Conservation (phyloP, 2,888 invertebrate genomes). For the Eulithis testata region DNA sequence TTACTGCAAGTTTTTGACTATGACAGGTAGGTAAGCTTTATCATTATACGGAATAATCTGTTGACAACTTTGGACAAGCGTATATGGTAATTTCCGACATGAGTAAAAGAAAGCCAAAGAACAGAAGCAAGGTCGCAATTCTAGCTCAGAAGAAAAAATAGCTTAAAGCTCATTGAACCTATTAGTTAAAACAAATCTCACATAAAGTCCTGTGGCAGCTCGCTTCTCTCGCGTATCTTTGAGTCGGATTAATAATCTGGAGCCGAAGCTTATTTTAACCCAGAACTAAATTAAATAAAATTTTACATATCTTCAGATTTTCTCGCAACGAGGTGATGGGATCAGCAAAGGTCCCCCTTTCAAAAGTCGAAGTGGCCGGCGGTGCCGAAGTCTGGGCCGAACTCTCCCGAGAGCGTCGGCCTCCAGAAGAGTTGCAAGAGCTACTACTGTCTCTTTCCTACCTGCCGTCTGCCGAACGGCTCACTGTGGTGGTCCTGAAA, state of each 20-base stretch:
- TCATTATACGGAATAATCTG: too few relatives aligned
- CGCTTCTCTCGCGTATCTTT: too few relatives aligned
- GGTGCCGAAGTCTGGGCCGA: conserved; percentile 95
- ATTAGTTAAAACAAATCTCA: too few relatives aligned
- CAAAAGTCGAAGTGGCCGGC: conserved; percentile 90
- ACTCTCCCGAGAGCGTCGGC: conserved; percentile 91
- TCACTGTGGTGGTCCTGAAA: conserved; percentile 93
- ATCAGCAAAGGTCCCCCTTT: conserved; percentile 91
- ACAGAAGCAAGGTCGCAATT: too few relatives aligned
- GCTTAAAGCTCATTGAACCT: too few relatives aligned
- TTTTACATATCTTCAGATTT: conserved; percentile 78
- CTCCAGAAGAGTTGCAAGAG: conserved; percentile 92
- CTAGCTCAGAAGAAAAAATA: too few relatives aligned
- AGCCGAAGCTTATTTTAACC: too few relatives aligned
- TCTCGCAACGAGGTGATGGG: conserved; percentile 95
- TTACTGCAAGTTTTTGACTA: conserved; percentile 89
- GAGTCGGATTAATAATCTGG: too few relatives aligned
- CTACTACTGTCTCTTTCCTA: conserved; percentile 93
- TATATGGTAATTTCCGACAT: too few relatives aligned
- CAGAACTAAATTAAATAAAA: not conserved
- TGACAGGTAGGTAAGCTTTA: conserved; percentile 64
- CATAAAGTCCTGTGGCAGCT: too few relatives aligned
- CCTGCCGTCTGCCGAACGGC: conserved; percentile 93
- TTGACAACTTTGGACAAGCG: too few relatives aligned
- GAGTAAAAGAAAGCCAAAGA: too few relatives aligned